Percentiles rank a stretch among this genome's conserved stretches.
These are phyloP conservation scores for Oryzias woworae DNA, from an alignment of 2,113 vertebrate species.

Conservation along the genomic window DNA sequence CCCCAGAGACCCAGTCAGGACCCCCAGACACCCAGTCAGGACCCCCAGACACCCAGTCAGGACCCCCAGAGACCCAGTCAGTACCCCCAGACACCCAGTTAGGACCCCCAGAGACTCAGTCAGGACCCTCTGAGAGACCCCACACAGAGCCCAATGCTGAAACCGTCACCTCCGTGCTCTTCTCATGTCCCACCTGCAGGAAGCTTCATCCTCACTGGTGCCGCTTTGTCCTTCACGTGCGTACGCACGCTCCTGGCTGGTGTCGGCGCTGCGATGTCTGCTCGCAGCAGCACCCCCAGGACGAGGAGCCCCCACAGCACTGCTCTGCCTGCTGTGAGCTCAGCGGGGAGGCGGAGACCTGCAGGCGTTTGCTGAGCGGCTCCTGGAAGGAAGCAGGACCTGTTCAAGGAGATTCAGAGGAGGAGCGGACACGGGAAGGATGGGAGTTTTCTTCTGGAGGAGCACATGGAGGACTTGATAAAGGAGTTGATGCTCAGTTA, in stretches of 20 bases:
- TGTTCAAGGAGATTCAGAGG: background rate
- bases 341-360: slow-evolving; percentile 37
- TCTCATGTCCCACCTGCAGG: slow-evolving; percentile 69
- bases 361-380: slow-evolving; percentile 22
- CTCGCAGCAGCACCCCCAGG: slow-evolving; percentile 77
- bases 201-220: slow-evolving; percentile 71
- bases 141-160: background rate
- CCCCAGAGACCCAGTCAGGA: too few species aligned
- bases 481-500: too few species aligned
- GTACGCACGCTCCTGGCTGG: slow-evolving; percentile 73
- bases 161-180: slow-evolving; percentile 50
- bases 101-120: too few species aligned
- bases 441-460: background rate
- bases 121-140: too few species aligned
- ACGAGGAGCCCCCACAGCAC: slow-evolving; percentile 69
- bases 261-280: slow-evolving; percentile 72
- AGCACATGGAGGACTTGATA: background rate
- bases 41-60: too few species aligned
- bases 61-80: too few species aligned
- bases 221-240: slow-evolving; percentile 71
- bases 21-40: too few species aligned
- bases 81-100: too few species aligned
- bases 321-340: slow-evolving; percentile 70
- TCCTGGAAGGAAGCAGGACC: slow-evolving; percentile 9
- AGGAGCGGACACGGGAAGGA: background rate